Evolutionary conservation across 2,888 invertebrate species (phyloP), one percentile per base, ranked within the genome.

Genomic region (Eutolmus rufibarbis): DNA sequence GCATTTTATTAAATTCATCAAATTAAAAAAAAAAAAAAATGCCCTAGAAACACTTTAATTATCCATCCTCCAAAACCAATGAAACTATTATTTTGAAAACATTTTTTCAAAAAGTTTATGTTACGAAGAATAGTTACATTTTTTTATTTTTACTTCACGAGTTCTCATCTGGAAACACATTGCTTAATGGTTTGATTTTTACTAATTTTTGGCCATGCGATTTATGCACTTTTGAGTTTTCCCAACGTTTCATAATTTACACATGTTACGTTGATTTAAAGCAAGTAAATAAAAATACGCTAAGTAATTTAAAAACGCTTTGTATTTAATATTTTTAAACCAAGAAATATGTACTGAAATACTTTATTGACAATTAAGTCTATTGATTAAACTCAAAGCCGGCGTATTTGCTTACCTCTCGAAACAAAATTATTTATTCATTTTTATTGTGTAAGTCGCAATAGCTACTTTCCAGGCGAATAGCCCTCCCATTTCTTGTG

Each of bases 401-500:
- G 51, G n/a, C 51, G 9, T 23, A 28, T 28, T 57, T 66, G 28
- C 28, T 66, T 51, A n/a, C 51, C 51, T 51, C 2, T 46, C 51
- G 19, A 66, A 66, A 23, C 66, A 28, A 66, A 66, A 66, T 19
- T 23, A 23, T 66, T 19, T 66, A 66, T 7, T 51, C 5, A 51
- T 51, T 51, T 51, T 51, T 51, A 23, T 66, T 66, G 28, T 66
- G 23, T 23, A 23, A 8, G 8, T 66, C 4, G 19, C 66, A 28
- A 23, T 7, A 34, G 8, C 43, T 76, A 34, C 46, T 86, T 66
- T 89, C 77, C 74, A 5, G 92, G 91, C 88, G 91, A 94, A 89
- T 95, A 97, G 90, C 95, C 95, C 92, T 98, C 97, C 99, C 99
- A 99, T 90, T 97, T 96, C 90, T 95, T 95, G 92, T 99, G 99